Evolutionary conservation across 2,888 invertebrate species (phyloP), one percentile per base, ranked within the genome.

Genomic region (Poecilus cupreus): DNA sequence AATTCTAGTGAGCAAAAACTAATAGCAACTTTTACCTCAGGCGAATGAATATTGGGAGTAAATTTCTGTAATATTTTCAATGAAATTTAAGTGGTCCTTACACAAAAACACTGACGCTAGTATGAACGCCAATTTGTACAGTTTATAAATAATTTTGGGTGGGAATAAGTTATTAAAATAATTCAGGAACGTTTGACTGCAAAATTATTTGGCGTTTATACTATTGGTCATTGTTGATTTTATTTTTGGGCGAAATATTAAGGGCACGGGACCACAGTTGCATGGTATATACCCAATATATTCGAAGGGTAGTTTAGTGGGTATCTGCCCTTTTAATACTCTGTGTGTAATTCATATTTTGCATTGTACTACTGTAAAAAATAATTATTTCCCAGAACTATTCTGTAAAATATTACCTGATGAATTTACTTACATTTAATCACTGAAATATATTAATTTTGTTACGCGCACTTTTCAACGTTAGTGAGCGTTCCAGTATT

Each of bases 1-100:
- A 51, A 51, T 18, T 51, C 51, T 51, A 51, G 16, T 18, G 51
- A 51, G 51, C 51, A 3, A 43, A n/a, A 70, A 70, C 24, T 13
- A 16, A 51, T 74, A 74, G 74, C 43, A 74, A 74, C 72, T 72
- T 72, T 20, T 74, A 74, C 74, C 74, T 74, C 74, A 74, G 22
- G 43, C 43, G 43, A 43, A 3, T n/a, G 3, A 24, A 24, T 74
- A 74, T 74, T 74, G 24, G n/a, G 22, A 26, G 60, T 60, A 60
- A 54, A 24, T 37, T 68, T 22, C 20, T 51, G 51, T 8, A 13
- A 3, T 64, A 64, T 32, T 32, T 32, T 32, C 32, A 6, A 32
- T 8, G 6, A 8, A 32, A 6, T 0, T 32, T 32, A 64, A 64
- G 70, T 70, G 70, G 70, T 70, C 70, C 39, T 70, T 70, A 70